phyloP scores from a whole-genome alignment of 2,888 invertebrate genomes.

The Malthinus flaveolus region DNA sequence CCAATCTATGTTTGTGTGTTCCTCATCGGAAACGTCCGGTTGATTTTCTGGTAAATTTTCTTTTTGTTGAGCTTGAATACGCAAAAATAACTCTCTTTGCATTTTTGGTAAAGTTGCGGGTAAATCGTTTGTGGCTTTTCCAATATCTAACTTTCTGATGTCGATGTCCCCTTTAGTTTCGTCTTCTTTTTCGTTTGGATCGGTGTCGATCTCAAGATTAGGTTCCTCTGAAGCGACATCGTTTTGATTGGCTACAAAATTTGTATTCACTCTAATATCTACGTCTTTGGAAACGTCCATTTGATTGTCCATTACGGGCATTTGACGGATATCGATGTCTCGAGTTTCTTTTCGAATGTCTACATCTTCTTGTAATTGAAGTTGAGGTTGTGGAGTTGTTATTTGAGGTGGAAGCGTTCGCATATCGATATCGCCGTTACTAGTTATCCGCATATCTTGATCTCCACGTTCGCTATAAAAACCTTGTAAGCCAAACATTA shows the following conservation, averaged over 20 bases:
- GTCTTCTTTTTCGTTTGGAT: constrained; percentile 16
- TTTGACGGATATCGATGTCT: constrained; percentile 52
- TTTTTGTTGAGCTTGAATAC: constrained; percentile 69
- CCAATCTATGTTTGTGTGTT: constrained; percentile 53
- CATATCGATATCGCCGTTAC: constrained; percentile 55
- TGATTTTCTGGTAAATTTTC: constrained; percentile 54
- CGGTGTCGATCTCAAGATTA: constrained; percentile 26
- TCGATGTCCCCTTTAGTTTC: constrained; percentile 24
- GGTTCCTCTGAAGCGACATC: constrained; percentile 30
- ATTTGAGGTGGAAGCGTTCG: constrained; percentile 46
- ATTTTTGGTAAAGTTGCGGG: constrained; percentile 65
- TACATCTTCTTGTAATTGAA: constrained; percentile 34
- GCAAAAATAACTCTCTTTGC: constrained; percentile 66
- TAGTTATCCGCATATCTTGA: constrained; percentile 53
- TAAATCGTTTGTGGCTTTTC: constrained; percentile 41
- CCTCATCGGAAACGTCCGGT: constrained; percentile 23
- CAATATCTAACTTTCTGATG: background rate
- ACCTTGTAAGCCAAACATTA: constrained; percentile 39
- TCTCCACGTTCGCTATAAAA: constrained; percentile 46
- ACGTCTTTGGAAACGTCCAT: background rate
- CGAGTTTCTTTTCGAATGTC: constrained; percentile 36
- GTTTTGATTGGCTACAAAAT: constrained; percentile 20
- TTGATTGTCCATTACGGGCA: constrained; percentile 37
- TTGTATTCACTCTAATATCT: background rate
- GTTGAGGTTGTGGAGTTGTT: constrained; percentile 7